Conservation (phyloP, 2,888 invertebrate genomes). For the Macrophya annulata region DNA sequence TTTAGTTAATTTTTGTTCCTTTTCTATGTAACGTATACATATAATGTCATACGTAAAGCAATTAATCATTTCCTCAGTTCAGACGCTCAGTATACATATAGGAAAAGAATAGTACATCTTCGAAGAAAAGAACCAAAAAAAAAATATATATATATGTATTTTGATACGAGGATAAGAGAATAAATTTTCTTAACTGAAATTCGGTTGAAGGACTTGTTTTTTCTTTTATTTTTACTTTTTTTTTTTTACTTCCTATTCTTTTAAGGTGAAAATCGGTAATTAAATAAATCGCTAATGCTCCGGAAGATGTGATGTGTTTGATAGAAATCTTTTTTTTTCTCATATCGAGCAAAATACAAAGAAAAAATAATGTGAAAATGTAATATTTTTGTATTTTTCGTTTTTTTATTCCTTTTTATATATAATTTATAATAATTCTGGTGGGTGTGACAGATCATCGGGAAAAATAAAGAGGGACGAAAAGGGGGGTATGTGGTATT, state of each 20-base stretch:
- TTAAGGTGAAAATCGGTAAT: constrained; percentile 21
- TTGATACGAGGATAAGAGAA: background rate
- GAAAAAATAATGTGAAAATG: background rate
- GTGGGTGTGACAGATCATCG: background rate
- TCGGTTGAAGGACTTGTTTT: constrained; percentile 45
- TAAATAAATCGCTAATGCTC: constrained; percentile 31
- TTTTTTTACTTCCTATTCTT: constrained; percentile 53
- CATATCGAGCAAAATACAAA: background rate
- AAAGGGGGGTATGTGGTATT: constrained; percentile 12
- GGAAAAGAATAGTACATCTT: background rate
- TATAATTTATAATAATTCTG: background rate
- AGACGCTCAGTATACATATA: background rate
- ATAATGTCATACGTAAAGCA: background rate
- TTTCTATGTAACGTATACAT: background rate
- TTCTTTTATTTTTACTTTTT: constrained; percentile 44
- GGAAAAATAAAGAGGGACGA: background rate
- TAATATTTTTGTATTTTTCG: constrained; percentile 11
- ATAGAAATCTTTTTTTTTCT: background rate
- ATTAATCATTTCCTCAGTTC: background rate
- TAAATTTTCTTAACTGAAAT: constrained; percentile 7
- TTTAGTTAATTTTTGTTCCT: background rate
- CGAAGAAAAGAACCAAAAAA: background rate
- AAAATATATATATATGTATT: too few species aligned
- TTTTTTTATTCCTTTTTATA: background rate
- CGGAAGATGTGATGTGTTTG: background rate